Conservation (phyloP, 2,797 vertebrate genomes). For the Lagorchestes hirsutus region DNA sequence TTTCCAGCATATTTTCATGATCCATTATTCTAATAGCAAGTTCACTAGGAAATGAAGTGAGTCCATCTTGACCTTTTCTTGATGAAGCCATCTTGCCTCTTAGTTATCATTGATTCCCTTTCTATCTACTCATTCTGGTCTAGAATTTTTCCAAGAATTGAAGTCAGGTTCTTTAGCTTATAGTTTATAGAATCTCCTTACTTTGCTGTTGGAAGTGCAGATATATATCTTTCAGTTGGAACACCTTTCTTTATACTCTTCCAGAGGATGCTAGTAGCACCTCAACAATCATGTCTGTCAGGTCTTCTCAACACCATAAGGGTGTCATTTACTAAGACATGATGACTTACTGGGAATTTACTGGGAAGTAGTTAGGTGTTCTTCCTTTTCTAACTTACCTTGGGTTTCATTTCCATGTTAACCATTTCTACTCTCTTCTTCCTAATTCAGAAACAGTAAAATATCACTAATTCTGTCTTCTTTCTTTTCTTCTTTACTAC, state of each 20-base stretch:
- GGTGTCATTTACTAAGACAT: not conserved
- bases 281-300: not conserved
- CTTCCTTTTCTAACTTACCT: too few species aligned
- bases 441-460: too few species aligned
- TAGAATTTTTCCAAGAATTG: not conserved
- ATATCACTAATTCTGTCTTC: too few species aligned
- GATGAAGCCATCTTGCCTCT: not conserved
- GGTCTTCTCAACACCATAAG: not conserved
- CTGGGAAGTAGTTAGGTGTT: not conserved
- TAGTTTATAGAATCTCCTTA: not conserved
- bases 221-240: not conserved
- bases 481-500: too few species aligned
- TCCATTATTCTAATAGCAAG: not conserved
- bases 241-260: not conserved
- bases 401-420: too few species aligned
- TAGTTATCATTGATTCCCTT: not conserved
- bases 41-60: not conserved
- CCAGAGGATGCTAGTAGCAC: not conserved
- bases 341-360: not conserved
- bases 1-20: not conserved
- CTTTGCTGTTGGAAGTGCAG: not conserved
- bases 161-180: not conserved
- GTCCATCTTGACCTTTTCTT: not conserved
- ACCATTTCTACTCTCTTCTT: too few species aligned
- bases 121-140: not conserved